Conservation (phyloP, 2,113 vertebrate species). For the Brachypteracias leptosomus region DNA sequence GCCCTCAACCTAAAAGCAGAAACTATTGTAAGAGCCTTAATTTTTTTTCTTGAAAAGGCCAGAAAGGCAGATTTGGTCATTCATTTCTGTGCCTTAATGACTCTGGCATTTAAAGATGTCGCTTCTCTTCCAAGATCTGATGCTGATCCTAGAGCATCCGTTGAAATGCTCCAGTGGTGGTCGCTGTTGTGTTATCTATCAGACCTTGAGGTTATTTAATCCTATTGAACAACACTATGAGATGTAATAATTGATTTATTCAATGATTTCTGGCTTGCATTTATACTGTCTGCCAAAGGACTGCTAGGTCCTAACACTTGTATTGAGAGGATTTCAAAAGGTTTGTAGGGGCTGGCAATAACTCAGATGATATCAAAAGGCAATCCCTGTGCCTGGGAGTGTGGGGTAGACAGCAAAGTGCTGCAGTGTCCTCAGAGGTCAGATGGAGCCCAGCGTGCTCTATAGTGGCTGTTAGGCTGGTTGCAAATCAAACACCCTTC, state of each 20-base stretch:
- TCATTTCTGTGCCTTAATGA: background rate
- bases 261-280: background rate
- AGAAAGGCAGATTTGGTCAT: background rate
- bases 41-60: background rate
- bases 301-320: background rate
- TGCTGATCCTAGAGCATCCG: background rate
- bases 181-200: background rate
- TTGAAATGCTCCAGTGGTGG: background rate
- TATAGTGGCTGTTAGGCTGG: background rate
- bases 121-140: background rate
- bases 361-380: constrained; percentile 38
- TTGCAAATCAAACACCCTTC: constrained; percentile 29
- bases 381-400: background rate
- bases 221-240: background rate
- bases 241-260: constrained; percentile 37
- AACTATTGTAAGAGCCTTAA: background rate
- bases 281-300: background rate
- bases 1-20: background rate
- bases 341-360: background rate
- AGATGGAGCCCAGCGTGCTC: background rate
- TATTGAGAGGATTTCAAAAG: constrained; percentile 34
- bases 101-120: background rate
- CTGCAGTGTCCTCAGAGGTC: constrained; percentile 16
- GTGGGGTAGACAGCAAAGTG: constrained; percentile 12
- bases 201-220: background rate